Conservation (phyloP, 2,888 invertebrate genomes). For the Laspeyria flexula region DNA sequence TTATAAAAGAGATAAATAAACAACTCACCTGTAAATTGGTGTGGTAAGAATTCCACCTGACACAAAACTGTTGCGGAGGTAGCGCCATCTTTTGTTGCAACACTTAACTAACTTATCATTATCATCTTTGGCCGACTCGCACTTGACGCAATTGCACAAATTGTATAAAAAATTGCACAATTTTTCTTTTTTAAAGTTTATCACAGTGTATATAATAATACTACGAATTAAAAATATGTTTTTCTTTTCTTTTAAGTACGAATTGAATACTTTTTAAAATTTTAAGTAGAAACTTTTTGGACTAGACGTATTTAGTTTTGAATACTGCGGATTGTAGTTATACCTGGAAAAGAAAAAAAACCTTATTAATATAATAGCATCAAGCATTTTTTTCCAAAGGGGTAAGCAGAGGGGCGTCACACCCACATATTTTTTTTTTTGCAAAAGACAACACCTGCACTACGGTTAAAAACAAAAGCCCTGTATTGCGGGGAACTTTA, state of each 20-base stretch:
- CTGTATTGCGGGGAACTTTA: too few species aligned
- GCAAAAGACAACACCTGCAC: too few species aligned
- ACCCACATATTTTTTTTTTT: too few species aligned
- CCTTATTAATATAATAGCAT: background rate
- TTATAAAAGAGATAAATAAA: too few species aligned
- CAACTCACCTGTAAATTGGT: constrained; percentile 89
- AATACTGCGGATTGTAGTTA: constrained; percentile 66
- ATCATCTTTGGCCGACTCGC: constrained; percentile 45
- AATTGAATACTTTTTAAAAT: constrained; percentile 57
- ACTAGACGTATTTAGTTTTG: constrained; percentile 73
- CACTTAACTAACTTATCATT: constrained; percentile 38
- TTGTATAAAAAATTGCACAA: constrained; percentile 50
- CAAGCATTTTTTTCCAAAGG: too few species aligned
- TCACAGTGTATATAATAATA: constrained; percentile 57
- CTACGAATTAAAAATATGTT: constrained; percentile 45
- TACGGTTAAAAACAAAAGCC: too few species aligned
- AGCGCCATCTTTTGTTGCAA: constrained; percentile 70
- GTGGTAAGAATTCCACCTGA: constrained; percentile 94
- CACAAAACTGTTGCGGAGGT: constrained; percentile 89
- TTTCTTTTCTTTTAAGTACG: constrained; percentile 67
- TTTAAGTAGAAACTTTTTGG: constrained; percentile 79
- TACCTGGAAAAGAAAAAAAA: constrained; percentile 58
- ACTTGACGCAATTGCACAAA: constrained; percentile 53
- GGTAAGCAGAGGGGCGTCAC: too few species aligned
- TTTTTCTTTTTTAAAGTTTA: constrained; percentile 40